These are phyloP conservation scores for Teleogryllus oceanicus DNA, from an alignment of 2,888 invertebrate genomes.

Conservation along the genomic window DNA sequence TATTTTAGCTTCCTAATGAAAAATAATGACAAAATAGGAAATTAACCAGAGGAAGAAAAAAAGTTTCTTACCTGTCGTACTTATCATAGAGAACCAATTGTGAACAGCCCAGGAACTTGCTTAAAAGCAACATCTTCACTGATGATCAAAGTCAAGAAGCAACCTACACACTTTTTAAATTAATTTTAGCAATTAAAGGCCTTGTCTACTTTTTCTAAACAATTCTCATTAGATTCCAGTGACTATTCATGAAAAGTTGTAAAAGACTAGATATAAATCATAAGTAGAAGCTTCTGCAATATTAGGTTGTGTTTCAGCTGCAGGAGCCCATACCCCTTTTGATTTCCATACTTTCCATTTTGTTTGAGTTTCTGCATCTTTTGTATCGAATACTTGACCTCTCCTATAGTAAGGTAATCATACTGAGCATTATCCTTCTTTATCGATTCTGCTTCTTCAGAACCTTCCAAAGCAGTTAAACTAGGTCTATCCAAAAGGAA, in stretches of 20 bases:
- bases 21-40: background rate
- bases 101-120: background rate
- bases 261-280: constrained; percentile 7
- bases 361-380: background rate
- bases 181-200: no score
- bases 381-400: background rate
- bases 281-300: background rate
- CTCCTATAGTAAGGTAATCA: background rate
- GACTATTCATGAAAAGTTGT: background rate
- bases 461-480: background rate
- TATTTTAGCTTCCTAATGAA: background rate
- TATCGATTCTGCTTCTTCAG: background rate
- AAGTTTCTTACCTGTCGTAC: background rate
- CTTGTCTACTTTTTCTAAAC: no score
- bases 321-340: background rate
- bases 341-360: background rate
- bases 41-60: background rate
- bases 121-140: background rate
- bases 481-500: background rate
- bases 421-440: background rate
- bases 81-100: background rate
- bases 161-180: background rate
- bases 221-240: no score
- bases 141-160: background rate
- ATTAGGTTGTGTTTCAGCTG: background rate